Evolutionary conservation across 2,888 invertebrate species (phyloP), one percentile per base, ranked within the genome.

Genomic region (Julus scanicus): DNA sequence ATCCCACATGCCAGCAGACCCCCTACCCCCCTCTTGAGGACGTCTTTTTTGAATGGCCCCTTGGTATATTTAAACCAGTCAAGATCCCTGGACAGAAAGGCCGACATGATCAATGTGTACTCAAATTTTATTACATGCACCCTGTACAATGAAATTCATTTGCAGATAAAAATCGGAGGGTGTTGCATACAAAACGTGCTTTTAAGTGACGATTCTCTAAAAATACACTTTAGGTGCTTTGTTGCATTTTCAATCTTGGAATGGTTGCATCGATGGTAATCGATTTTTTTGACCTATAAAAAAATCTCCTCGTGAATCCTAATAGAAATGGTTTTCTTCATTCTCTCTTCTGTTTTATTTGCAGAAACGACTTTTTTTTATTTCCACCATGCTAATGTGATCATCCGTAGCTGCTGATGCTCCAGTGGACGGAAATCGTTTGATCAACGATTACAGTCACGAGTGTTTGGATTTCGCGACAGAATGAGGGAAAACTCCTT

Each of bases 371-470:
- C 9, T 71, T 71, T 71, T 48, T 71, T 71, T 71, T n/a, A 9
- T 71, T 71, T 71, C 71, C 71, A 11, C 71, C 71, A 71, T 71
- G 71, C 71, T 71, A 71, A 71, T 71, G 71, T 71, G 71, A 71
- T 71, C 71, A 71, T 71, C 71, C 11, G 71, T 71, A 71, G 71
- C 71, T 71, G 71, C 71, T 71, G 71, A 20, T 71, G 71, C 71
- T 71, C 71, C 71, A 71, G 71, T 71, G 71, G 71, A 71, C 71
- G 71, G 71, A 71, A 71, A 71, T 71, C 71, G 71, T 71, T 71
- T 71, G 71, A 71, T 71, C 71, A 71, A 71, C 71, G 71, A 71
- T 71, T 71, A 71, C 71, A 71, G 71, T 71, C 71, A 71, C 71
- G 71, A 71, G 71, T 71, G 71, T 29, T 71, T 71, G 71, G 71